Conservation (phyloP, 2,888 invertebrate species). For the Marronus borbonicus region DNA sequence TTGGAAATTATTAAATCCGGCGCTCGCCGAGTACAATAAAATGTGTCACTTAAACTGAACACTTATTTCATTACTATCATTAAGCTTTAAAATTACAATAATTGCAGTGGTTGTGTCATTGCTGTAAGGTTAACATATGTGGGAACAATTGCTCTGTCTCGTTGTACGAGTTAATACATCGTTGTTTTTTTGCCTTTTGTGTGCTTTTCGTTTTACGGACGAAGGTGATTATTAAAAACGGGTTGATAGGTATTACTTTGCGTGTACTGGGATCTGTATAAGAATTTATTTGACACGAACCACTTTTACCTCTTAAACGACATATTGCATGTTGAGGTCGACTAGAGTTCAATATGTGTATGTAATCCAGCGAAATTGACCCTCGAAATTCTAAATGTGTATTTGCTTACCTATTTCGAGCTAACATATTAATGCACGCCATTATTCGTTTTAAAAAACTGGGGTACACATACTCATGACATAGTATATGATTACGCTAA, state of each 20-base stretch:
- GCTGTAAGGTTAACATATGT: constrained; percentile 43
- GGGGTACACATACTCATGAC: too few species aligned
- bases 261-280: constrained; percentile 2
- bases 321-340: constrained; percentile 4
- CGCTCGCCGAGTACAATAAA: constrained; percentile 40
- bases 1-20: constrained; percentile 38
- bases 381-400: neutral
- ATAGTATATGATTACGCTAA: too few species aligned
- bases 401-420: neutral
- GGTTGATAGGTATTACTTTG: constrained; percentile 30
- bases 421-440: neutral
- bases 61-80: constrained; percentile 46
- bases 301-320: constrained; percentile 8
- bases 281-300: neutral
- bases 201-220: constrained; percentile 2
- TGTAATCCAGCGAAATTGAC: neutral
- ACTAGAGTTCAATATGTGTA: constrained; percentile 2
- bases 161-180: constrained; percentile 25
- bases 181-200: constrained; percentile 23
- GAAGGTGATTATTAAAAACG: constrained; percentile 32
- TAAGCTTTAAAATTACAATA: constrained; percentile 45
- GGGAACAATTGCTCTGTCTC: constrained; percentile 31
- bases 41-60: constrained; percentile 40
- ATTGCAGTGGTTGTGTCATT: constrained; percentile 46
- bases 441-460: too few species aligned